Evolutionary conservation across 2,888 invertebrate species (phyloP).

Genomic region (Tricholauxania praeusta): DNA sequence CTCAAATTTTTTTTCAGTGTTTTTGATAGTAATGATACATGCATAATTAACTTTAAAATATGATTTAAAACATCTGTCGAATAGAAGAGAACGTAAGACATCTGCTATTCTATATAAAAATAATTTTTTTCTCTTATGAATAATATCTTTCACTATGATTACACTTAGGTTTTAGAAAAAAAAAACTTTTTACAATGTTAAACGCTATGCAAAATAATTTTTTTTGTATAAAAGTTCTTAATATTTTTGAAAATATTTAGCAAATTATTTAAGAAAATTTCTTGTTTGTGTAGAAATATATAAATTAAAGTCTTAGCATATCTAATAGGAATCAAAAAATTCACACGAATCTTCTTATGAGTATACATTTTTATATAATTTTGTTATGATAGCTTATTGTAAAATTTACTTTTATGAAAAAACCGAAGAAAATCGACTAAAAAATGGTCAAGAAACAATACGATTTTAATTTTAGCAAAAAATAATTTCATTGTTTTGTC

Average conservation of each 20-base stretch:
- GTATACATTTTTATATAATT: conserved; percentile 15
- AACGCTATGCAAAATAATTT: conserved; percentile 2
- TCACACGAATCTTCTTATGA: conserved; percentile 29
- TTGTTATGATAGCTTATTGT: background rate
- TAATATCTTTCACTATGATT: background rate
- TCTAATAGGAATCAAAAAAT: conserved; percentile 37
- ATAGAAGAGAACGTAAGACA: background rate
- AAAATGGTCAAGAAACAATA: background rate
- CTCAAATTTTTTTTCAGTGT: background rate
- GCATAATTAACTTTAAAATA: background rate
- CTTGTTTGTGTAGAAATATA: background rate
- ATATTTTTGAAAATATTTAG: background rate
- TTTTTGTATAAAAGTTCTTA: background rate
- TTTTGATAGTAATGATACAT: background rate
- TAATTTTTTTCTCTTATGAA: background rate
- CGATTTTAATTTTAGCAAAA: too few species aligned
- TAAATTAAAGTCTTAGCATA: conserved; percentile 23
- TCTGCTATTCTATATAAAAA: conserved; percentile 23
- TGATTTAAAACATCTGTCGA: background rate
- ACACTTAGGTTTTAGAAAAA: background rate
- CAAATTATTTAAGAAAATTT: background rate
- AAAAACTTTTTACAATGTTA: conserved; percentile 8
- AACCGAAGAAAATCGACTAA: background rate
- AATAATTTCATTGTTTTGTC: too few species aligned
- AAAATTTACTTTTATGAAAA: background rate